Base-by-base conservation (phyloP, 2,113 vertebrate genomes). In the Himantopus leucocephalus region DNA sequence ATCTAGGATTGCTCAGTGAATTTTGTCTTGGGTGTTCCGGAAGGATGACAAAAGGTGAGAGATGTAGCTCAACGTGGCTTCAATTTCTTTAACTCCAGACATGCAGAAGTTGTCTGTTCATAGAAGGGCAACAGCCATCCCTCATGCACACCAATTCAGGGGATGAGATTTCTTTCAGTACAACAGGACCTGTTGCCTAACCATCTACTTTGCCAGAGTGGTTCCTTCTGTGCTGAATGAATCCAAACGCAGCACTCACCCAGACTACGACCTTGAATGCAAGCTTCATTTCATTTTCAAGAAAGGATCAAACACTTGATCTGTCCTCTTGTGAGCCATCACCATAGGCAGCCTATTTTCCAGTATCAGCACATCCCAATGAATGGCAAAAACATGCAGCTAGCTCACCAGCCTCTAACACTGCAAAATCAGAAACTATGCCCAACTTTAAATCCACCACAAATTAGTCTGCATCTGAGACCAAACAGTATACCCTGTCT, bases 141-240 rank as follows among this genome's bases (percentile, higher is more conserved):
- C 32, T 79, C 32, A 6, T 10, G 10, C 2, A 0, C 2, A 3
- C 23, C 0, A 0, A 5, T 82, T 67, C 37, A 75, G 56, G 39
- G 41, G 6, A 63, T 64, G 6, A 78, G 70, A 68, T 80, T 86
- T 94, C 55, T 56, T 87, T 53, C 37, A 41, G 34, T 68, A 62
- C 64, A 71, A 45, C 47, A 62, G 37, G 64, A 85, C n/a, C 66
- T 60, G 37, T 68, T 82, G 53, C 48, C 34, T 68, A 19, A 47
- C 70, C 67, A 37, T 32, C 45, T 87, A 3, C 58, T 90, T 79
- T 62, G 45, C 35, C 43, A 45, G 55, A 50, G 48, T n/a, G 16
- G 7, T 77, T 93, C 4, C 20, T 88, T 90, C 32, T 48, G 8
- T 66, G 48, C 34, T 59, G 41, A 90, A 81, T 50, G 22, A 87